Evolutionary conservation across 2,113 vertebrate species (phyloP), one percentile per base, ranked within the genome.

Genomic region (Pithys albifrons): DNA sequence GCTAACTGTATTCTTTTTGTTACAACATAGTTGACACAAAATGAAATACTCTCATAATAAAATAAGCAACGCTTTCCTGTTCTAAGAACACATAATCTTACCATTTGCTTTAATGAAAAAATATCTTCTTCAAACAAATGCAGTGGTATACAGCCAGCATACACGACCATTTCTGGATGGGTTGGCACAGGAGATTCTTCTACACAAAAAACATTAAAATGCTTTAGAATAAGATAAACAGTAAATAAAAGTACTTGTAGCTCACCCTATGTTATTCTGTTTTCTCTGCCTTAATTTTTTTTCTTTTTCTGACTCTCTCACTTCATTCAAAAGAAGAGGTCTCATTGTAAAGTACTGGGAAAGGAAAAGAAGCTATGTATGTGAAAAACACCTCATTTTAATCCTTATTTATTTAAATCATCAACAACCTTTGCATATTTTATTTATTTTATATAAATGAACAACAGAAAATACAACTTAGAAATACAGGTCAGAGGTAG

Each of bases 21-120:
- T 59, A 43, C 20, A 85, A 67, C 3, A 12, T 5, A 49, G 11
- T 25, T 54, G 19, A 46, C 76, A 77, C 8, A 77, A 74, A 94
- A 90, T n/a, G 1, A 61, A 94, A 66, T 29, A 41, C 27, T 15
- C 15, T 27, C 33, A 79, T 33, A 71, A 69, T 18, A 65, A 51
- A 80, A 46, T 13, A 79, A 6, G 29, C 9, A 54, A 79, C 17
- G 46, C 4, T 62, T 92, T 78, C 7, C 24, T 49, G 41, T 71
- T 59, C 39, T 37, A 15, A 94, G 37, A 88, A 35, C 48, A 59
- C 4, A 83, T 54, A 79, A 71, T 15, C 97, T 98, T 98, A 99
- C 99, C 99, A 99, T 98, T 86, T 96, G 97, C 25, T 94, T 76
- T 91, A 98, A 97, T 23, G 85, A 75, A 93, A 98, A 98, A 72